Conservation (phyloP, 2,888 invertebrate genomes). For the Megamerina dolium region DNA sequence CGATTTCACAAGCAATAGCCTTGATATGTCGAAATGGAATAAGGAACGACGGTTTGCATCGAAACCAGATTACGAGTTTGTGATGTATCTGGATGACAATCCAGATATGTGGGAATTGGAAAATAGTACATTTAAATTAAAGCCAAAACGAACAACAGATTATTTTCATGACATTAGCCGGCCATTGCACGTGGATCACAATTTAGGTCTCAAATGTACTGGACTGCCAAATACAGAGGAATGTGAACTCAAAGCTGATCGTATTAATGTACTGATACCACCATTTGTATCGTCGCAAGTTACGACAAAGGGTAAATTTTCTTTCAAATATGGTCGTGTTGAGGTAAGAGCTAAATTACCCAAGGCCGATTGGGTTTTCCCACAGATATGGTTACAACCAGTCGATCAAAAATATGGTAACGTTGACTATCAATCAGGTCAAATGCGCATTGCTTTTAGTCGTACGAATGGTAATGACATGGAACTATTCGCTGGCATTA, state of each 20-base stretch:
- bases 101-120: slow-evolving; percentile 24
- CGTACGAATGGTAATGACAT: slow-evolving; percentile 43
- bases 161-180: slow-evolving; percentile 15
- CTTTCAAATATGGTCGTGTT: slow-evolving; percentile 64
- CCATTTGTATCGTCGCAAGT: slow-evolving; percentile 63
- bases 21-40: slow-evolving; percentile 35
- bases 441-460: slow-evolving; percentile 65
- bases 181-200: slow-evolving; percentile 18
- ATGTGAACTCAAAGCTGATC: slow-evolving; percentile 28
- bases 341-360: slow-evolving; percentile 68
- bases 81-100: slow-evolving; percentile 26
- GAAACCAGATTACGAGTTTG: slow-evolving; percentile 41
- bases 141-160: slow-evolving; percentile 26
- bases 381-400: slow-evolving; percentile 65
- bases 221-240: slow-evolving; percentile 31
- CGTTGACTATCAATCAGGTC: slow-evolving; percentile 55
- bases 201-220: slow-evolving; percentile 37
- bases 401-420: slow-evolving; percentile 57
- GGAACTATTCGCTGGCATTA: slow-evolving; percentile 33
- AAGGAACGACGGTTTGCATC: slow-evolving; percentile 37
- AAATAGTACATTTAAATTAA: slow-evolving; percentile 29
- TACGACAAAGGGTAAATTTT: slow-evolving; percentile 57
- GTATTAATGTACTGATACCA: slow-evolving; percentile 53
- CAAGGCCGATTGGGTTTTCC: slow-evolving; percentile 67
- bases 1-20: slow-evolving; percentile 27